Conservation (phyloP, 53 echinoderm and acorn worm genomes). For the Holothuria scabra region DNA sequence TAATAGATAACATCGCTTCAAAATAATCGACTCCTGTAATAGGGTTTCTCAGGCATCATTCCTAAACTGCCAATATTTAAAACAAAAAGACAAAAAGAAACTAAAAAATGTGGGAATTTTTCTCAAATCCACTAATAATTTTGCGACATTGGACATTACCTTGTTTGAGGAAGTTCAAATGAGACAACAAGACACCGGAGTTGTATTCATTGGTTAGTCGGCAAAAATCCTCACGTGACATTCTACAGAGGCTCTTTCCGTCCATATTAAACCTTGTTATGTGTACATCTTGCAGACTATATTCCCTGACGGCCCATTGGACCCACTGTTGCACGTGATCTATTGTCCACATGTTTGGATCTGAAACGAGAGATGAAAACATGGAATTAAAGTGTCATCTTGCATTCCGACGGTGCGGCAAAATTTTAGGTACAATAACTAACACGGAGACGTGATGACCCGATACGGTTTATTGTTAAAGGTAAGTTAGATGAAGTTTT, state of each 20-base stretch:
- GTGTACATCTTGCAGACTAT: conserved; percentile 86
- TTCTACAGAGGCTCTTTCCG: conserved; percentile 94
- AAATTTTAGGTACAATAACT: no score
- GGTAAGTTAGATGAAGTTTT: no score
- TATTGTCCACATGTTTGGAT: conserved; percentile 96
- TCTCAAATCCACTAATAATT: not conserved
- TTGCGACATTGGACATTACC: conserved; percentile 50
- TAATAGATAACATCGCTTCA: no score
- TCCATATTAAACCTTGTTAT: conserved; percentile 89
- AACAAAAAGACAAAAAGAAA: no score
- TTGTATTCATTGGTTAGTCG: conserved; percentile 87
- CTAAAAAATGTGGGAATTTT: not conserved
- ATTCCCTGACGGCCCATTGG: conserved; percentile 95
- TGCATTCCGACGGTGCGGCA: no score
- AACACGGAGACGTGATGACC: no score
- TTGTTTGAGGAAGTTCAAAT: conserved; percentile 97
- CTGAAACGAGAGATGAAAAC: conserved; percentile 40
- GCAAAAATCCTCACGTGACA: conserved; percentile 92
- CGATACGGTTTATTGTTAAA: no score
- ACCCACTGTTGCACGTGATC: conserved; percentile 99
- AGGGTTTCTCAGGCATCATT: no score
- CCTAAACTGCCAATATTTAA: no score
- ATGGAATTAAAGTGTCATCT: no score
- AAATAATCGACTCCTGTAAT: no score
- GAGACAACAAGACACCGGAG: conserved; percentile 92